Base-by-base conservation (phyloP, 1,140 invertebrate genomes). In the Druon quercuslanigerum region DNA sequence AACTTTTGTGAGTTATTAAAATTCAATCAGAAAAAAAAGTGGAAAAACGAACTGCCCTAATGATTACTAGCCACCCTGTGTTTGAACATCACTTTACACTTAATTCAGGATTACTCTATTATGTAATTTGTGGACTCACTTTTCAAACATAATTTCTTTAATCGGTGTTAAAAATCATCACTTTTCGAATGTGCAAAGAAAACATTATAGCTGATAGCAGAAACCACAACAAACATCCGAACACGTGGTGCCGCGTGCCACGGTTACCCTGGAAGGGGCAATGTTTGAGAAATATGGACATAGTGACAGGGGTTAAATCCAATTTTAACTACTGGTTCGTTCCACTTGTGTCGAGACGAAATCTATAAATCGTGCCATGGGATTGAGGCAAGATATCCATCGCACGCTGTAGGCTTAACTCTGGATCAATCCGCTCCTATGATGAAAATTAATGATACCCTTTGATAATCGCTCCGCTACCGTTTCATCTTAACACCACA, bases 241-340 rank as follows among this genome's bases (percentile, higher is more conserved):
- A 76, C 86, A 86, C 82, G 84, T 82, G 80, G 78, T 75, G 82
- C 82, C 86, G 85, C 86, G 85, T 88, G 87, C 77, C 84, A 73
- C 80, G 74, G 75, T 76, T 71, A 72, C 51, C 70, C 76, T 13
- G 77, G 78, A 76, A 82, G 76, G 85, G 83, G 82, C 46, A 83
- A 86, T 79, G 82, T 76, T 72, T 74, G 56, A 85, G 80, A 87
- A 82, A 86, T 87, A 85, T 86, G 81, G 87, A 71, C 81, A 81
- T 76, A 87, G 78, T 83, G 86, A 87, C 85, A 86, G 74, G 82
- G 87, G 85, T 85, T 82, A 81, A 85, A 82, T 82, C 72, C 81
- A 80, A 79, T 87, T 87, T 87, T 81, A 84, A 86, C 80, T 66
- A 77, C 66, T 76, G 75, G 66, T 74, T 73, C 52, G 33, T 74